A percentile compares a stretch with the other conserved stretches of the same genome.
Conservation (phyloP, 2,888 invertebrate genomes). For the Eilema depressum region DNA sequence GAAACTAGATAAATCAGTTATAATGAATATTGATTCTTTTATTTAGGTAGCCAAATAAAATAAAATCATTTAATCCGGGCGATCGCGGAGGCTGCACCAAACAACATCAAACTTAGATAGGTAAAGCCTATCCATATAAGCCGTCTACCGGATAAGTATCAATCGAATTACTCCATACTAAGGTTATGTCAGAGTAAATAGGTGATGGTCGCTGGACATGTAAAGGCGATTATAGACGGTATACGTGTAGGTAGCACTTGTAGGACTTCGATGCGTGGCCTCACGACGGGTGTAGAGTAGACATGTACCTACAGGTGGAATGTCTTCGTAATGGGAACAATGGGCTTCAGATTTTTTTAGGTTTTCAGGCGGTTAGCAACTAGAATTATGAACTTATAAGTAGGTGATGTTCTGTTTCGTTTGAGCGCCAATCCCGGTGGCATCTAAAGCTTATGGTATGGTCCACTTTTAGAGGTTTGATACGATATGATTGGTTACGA, state of each 20-base stretch:
- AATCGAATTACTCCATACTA: conserved; percentile 62
- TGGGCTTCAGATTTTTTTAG: neutral
- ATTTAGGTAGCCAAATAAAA: too few species aligned
- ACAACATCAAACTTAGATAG: neutral
- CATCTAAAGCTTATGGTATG: too few species aligned
- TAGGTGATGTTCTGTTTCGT: too few species aligned
- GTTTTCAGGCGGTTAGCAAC: neutral
- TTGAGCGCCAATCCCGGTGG: too few species aligned
- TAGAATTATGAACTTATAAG: too few species aligned
- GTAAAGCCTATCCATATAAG: neutral
- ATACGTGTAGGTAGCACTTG: conserved; percentile 23
- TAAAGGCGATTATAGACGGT: conserved; percentile 58
- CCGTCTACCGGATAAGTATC: conserved; percentile 33
- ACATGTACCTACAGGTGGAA: neutral
- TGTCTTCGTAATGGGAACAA: neutral
- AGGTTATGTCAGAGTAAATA: conserved; percentile 65
- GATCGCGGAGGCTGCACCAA: too few species aligned
- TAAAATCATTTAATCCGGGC: too few species aligned
- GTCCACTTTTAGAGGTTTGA: too few species aligned
- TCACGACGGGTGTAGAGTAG: conserved; percentile 13
- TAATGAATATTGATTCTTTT: too few species aligned
- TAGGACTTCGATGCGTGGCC: conserved; percentile 41
- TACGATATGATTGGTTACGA: too few species aligned
- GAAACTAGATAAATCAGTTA: too few species aligned
- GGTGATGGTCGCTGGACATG: conserved; percentile 66